These are phyloP conservation scores for Pseudoips prasinana DNA, from an alignment of 2,888 invertebrate species.

Conservation along the genomic window DNA sequence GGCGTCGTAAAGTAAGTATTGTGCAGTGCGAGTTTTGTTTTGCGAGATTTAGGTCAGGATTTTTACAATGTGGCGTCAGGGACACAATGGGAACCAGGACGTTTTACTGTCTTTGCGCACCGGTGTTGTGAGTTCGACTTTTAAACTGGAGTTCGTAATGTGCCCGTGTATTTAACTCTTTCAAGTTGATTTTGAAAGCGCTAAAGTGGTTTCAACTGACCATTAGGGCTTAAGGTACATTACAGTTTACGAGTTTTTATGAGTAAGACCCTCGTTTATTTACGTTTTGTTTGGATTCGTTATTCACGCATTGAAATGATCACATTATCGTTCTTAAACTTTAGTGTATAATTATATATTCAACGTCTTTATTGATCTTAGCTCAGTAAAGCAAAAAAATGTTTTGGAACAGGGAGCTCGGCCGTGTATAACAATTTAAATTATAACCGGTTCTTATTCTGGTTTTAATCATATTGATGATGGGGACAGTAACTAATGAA, in stretches of 20 bases:
- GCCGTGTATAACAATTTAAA: conserved; percentile 44
- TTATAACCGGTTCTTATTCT: conserved; percentile 56
- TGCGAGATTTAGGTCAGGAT: conserved; percentile 77
- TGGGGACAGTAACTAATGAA: conserved; percentile 48
- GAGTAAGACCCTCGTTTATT: conserved; percentile 13
- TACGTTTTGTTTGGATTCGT: conserved; percentile 3
- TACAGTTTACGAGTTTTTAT: conserved; percentile 21
- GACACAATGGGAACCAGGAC: conserved; percentile 58
- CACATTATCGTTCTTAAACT: conserved; percentile 13
- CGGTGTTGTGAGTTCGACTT: conserved; percentile 35
- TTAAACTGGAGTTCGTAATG: conserved; percentile 22
- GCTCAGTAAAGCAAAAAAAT: conserved; percentile 25
- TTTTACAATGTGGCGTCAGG: conserved; percentile 76
- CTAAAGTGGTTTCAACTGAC: conserved; percentile 20
- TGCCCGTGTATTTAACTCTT: conserved; percentile 21
- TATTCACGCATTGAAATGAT: conserved; percentile 5
- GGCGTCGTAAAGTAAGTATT: conserved; percentile 77
- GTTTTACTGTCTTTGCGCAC: conserved; percentile 52
- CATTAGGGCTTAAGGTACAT: conserved; percentile 20
- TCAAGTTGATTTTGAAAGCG: conserved; percentile 27
- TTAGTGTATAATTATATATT: conserved; percentile 15
- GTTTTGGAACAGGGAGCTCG: conserved; percentile 33
- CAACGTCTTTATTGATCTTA: conserved; percentile 28
- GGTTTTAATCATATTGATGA: conserved; percentile 55
- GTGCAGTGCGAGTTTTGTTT: conserved; percentile 74